Evolutionary conservation across 2,888 invertebrate species (phyloP), one percentile per base, ranked within the genome.

Genomic region (Busseola fusca): DNA sequence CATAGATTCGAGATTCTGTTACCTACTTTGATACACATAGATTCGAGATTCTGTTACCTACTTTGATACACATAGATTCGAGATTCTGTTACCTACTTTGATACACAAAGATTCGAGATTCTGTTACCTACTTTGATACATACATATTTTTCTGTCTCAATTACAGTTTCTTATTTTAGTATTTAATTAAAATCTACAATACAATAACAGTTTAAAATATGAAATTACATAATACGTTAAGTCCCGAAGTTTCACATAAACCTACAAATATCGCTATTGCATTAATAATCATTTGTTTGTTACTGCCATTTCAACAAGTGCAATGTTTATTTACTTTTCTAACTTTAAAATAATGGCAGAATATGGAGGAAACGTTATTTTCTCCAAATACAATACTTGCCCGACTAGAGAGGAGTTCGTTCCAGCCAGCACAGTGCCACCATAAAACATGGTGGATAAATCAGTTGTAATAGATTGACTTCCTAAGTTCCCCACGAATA

Each of bases 401-500:
- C 95, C 95, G 60, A 95, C 80, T 62, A 93, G 83, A 42, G 93
- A 91, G 0, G 80, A 80, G 76, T 96, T 95, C 27, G 95, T 95
- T 18, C 92, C 90, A 54, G 93, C 94, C 37, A 95, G 91, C 4
- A 96, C 94, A 3, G 90, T 93, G 0, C 98, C 98, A 64, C 97
- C 97, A 87, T 98, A 98, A 89, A 97, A 97, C 91, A 97, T 96
- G 1, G 96, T 96, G 0, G 98, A 97, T 71, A 98, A 94, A 92
- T 98, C 98, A 66, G 97, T 97, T 2, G 96, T 96, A 54, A 97
- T 96, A 27, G 96, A 92, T 14, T 89, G 90, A 54, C 90, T 93
- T 0, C 97, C 97, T 4, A 98, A 95, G 93, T 98, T 98, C 1
- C 97, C 97, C 0, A 98, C 96, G 74, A 97, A 96, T 0, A 98